Evolutionary conservation across 1,140 invertebrate species (phyloP), one percentile per base, ranked within the genome.

Genomic region (Notospermus geniculatus): DNA sequence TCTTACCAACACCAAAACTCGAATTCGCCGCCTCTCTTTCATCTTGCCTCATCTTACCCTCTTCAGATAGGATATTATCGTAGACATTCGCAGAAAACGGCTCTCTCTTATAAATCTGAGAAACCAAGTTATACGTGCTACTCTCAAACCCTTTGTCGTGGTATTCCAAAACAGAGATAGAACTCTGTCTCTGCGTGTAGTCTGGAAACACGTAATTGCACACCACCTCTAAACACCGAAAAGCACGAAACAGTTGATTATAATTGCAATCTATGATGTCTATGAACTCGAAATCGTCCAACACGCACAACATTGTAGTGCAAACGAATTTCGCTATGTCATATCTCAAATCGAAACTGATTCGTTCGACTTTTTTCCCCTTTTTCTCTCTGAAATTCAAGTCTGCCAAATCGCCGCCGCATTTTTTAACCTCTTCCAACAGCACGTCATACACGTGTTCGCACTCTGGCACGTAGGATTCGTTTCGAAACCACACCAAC

Each of bases 221-320:
- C n/a, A 50, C 46, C n/a, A 50, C n/a, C n/a, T 50, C 46, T 50
- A 50, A 50, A n/a, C 46, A 50, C 46, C 46, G 46, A 50, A 50
- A 50, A 7, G 46, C 46, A n/a, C 46, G 46, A n/a, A 50, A 50
- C 4, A 50, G 46, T 50, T 50, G 46, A n/a, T 50, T 50, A 50
- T 50, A 50, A 50, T 50, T n/a, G 46, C 46, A 50, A n/a, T 50
- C n/a, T 5, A 50, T 50, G n/a, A 50, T 50, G 25, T 50, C 46
- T 5, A 50, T 50, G 25, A 50, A 50, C 4, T 50, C 46, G 46
- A 50, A 50, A 50, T 50, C 46, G 46, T 50, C 46, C n/a, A 50
- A 50, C n/a, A 50, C 46, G 25, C 46, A 5, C 46, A 50, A n/a
- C 46, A 50, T 50, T n/a, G 5, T 5, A 50, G 46, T 50, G n/a